Percentiles rank a stretch among this genome's conserved stretches.
phyloP scores from a whole-genome alignment of 2,113 vertebrate species.

The Cynopterus brachyotis region DNA sequence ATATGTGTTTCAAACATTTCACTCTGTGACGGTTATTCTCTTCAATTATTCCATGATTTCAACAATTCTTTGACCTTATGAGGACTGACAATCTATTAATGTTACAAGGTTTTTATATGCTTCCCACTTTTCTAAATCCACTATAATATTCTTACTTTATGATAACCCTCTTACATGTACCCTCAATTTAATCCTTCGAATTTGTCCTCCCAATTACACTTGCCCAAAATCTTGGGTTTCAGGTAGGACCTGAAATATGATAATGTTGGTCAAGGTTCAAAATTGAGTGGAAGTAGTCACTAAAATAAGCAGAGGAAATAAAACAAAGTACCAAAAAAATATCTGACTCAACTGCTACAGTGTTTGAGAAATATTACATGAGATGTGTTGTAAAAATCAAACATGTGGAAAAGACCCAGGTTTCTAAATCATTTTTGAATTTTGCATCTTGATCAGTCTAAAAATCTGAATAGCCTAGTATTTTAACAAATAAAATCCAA shows the following conservation, averaged over 20 bases:
- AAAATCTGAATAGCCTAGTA: not conserved
- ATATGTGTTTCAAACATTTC: not conserved
- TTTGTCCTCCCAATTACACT: not conserved
- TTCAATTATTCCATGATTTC: not conserved
- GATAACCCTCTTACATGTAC: not conserved
- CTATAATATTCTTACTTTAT: not conserved
- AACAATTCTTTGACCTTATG: not conserved
- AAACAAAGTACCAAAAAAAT: not conserved
- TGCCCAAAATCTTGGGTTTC: not conserved
- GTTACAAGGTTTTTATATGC: not conserved
- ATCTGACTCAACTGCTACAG: not conserved
- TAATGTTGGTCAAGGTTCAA: not conserved
- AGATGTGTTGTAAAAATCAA: conserved; percentile 7
- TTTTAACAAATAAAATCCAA: conserved; percentile 26
- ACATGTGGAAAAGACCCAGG: not conserved
- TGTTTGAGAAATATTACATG: not conserved
- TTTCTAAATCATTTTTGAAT: not conserved
- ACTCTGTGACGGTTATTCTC: not conserved
- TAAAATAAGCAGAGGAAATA: not conserved
- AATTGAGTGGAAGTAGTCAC: not conserved
- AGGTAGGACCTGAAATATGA: not conserved
- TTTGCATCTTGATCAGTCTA: not conserved
- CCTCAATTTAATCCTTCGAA: not conserved
- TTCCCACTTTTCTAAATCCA: not conserved
- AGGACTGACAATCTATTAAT: not conserved